Evolutionary conservation across 2,113 vertebrate species (phyloP).

Genomic region (Brienomyrus longianalis): DNA sequence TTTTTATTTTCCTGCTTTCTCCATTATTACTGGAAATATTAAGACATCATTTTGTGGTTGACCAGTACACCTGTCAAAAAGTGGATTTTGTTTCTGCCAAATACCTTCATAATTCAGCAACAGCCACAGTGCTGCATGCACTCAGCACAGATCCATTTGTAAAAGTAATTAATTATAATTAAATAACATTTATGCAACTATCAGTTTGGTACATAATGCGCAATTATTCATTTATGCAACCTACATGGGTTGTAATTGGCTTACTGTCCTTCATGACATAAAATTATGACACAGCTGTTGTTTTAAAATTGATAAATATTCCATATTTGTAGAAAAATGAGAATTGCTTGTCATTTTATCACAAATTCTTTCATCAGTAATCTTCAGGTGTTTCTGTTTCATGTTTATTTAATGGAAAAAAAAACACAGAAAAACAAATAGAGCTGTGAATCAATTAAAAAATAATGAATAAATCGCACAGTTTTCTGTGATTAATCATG

Average conservation of each 20-base stretch:
- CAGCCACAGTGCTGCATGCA: background rate
- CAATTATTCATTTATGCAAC: background rate
- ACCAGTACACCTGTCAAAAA: background rate
- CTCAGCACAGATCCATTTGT: slow-evolving; percentile 10
- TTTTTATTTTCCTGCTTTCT: background rate
- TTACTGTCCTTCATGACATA: background rate
- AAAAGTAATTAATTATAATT: slow-evolving; percentile 9
- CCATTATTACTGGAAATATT: background rate
- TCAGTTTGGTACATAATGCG: background rate
- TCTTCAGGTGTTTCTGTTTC: background rate
- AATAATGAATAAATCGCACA: background rate
- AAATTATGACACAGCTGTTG: slow-evolving; percentile 6
- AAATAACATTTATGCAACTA: slow-evolving; percentile 10
- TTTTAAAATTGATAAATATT: background rate
- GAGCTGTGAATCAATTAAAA: background rate
- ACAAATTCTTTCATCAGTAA: background rate
- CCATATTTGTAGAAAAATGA: background rate
- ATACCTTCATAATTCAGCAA: background rate
- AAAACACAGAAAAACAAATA: background rate
- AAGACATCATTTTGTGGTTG: background rate
- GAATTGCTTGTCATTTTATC: background rate
- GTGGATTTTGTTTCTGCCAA: background rate
- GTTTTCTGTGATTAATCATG: background rate
- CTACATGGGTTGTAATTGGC: background rate
- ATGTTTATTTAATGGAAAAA: background rate